Base-by-base conservation (phyloP, 2,113 vertebrate genomes). In the Xiphorhynchus elegans region DNA sequence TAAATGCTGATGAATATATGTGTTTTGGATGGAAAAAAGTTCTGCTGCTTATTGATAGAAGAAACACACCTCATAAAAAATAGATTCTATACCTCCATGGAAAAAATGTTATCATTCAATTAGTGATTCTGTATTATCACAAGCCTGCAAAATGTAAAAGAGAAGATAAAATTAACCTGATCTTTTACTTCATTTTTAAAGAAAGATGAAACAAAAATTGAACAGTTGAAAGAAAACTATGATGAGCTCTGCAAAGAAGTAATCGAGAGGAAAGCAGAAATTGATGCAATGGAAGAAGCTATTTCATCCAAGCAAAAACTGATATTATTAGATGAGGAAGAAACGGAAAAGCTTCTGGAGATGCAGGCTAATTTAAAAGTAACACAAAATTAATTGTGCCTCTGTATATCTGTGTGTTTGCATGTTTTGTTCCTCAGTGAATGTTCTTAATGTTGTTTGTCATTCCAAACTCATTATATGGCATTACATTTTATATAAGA, bases 171-270 rank as follows among this genome's bases (percentile, higher is more conserved):
- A 72, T 15, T 89, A 31, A 77, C 39, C 35, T 91, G 3, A 33
- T 79, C 49, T 93, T 94, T 75, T 44, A 10, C 17, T 96, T 92
- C 4, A 28, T 87, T 96, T 95, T 96, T 96, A 55, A 97, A 99
- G 99, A 98, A 99, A 93, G 63, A 97, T 24, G 97, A 98, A 76
- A 98, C 96, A 77, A 98, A 96, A 93, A 95, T 95, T 37, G 97
- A 93, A 70, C 33, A 91, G 37, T 53, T 99, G 80, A 98, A 94
- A 96, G 98, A 99, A 72, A 98, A 89, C 73, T 98, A 93, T 79
- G 98, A 99, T 87, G 98, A 98, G 69, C 96, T 99, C 87, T 97
- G 91, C 87, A 98, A 98, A 96, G 99, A 99, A 96, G 96, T 98
- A 59, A 82, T 92, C 10, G 98, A 99, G 75, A 98, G 98, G 90